Evolutionary conservation across 2,797 vertebrate species (phyloP), one percentile per base, ranked within the genome.

Genomic region (Bradypodion pumilum): DNA sequence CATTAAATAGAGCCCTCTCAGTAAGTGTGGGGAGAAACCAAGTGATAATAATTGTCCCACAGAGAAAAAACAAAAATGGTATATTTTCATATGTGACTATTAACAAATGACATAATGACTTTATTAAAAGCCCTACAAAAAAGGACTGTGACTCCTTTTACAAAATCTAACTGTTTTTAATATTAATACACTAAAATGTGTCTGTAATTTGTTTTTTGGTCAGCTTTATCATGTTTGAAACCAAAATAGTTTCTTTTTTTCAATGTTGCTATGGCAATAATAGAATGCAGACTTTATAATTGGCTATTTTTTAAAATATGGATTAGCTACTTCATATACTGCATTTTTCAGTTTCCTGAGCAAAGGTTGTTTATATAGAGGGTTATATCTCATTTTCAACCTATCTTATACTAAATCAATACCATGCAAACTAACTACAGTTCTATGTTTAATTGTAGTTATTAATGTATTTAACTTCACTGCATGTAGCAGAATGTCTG

Each of bases 321-420:
- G 69, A 86, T 89, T 3, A 40, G 75, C 70, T 78, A 86, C 87
- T 85, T 92, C 78, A 79, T 88, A 68, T 79, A 89, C 85, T 81
- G 87, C 10, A 37, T 74, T 60, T 86, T 86, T 84, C 66, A 86
- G 83, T 79, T 59, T 86, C 74, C 81, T 65, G 42, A 81, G 72
- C 25, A 2, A 69, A 60, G 0, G 13, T 69, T 66, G 68, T 78
- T n/a, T n/a, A n/a, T n/a, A 42, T 78, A 75, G 1, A 52, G 13
- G 25, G 42, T 35, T 4, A 12, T 7, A 16, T 85, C 85, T 77
- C n/a, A 69, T 1, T 35, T 0, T 79, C 63, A 76, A 77, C 42
- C 37, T 29, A 21, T 27, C 15, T 46, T 16, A 10, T 69, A 7
- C 19, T 83, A 83, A 77, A 69, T 77, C 42, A 78, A 10, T 78